These are phyloP conservation scores for Eristalis intricaria DNA, from an alignment of 2,888 invertebrate genomes.

Conservation along the genomic window DNA sequence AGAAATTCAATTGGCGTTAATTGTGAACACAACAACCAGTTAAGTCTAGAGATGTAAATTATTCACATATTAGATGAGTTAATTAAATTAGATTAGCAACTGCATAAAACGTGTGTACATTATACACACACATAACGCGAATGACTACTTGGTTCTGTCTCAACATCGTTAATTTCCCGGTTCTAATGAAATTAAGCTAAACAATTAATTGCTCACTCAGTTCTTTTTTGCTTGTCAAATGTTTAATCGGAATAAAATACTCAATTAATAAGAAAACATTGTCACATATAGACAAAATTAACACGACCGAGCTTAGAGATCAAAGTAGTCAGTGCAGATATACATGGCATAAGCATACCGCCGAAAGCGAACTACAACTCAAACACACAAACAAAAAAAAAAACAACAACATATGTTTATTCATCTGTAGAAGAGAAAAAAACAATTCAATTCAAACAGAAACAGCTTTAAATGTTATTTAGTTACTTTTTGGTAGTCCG, in stretches of 20 bases:
- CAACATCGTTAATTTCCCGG: constrained; percentile 29
- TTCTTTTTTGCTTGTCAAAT: constrained; percentile 44
- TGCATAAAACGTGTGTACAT: constrained; percentile 42
- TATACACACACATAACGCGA: constrained; percentile 8
- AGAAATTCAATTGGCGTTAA: not conserved
- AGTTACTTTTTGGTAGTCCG: constrained; percentile 65
- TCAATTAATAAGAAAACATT: not conserved
- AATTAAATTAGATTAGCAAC: constrained; percentile 27
- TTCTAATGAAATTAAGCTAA: constrained; percentile 29
- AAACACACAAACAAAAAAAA: constrained; percentile 53
- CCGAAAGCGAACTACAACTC: constrained; percentile 25
- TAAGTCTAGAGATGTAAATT: constrained; percentile 31
- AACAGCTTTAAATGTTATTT: constrained; percentile 69
- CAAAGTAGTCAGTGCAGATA: constrained; percentile 37
- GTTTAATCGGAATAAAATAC: constrained; percentile 9
- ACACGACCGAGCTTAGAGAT: constrained; percentile 41
- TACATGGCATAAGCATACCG: constrained; percentile 31
- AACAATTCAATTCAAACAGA: constrained; percentile 30
- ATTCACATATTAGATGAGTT: constrained; percentile 37
- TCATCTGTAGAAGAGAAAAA: constrained; percentile 2
- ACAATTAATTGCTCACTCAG: constrained; percentile 25
- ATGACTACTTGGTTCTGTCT: constrained; percentile 62
- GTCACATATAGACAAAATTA: constrained; percentile 21
- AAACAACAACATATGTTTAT: constrained; percentile 7
- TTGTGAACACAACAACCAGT: constrained; percentile 46